Conservation (phyloP, 92 coral and sea anemone genomes). For the Scolanthus callimorphus region DNA sequence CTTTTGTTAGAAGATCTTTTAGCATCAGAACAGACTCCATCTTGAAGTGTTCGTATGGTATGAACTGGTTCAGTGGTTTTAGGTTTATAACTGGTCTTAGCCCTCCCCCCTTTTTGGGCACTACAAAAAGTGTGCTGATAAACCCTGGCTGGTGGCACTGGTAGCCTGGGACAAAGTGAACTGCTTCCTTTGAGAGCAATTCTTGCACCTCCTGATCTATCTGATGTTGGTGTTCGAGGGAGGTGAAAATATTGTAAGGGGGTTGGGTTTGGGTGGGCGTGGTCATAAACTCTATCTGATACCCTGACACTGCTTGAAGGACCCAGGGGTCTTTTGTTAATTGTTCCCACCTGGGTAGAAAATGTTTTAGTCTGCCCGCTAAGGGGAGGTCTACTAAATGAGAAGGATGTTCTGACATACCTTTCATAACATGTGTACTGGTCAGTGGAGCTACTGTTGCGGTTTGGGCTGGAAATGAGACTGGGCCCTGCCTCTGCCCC, state of each 20-base stretch:
- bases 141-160: conserved; percentile 21
- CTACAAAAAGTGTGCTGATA: conserved; percentile 34
- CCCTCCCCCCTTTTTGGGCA: no score
- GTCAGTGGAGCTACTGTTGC: conserved; percentile 1
- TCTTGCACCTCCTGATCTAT: conserved; percentile 59
- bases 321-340: conserved; percentile 44
- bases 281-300: conserved; percentile 18
- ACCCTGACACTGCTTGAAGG: conserved; percentile 27
- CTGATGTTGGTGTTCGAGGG: conserved; percentile 23
- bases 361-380: conserved; percentile 27
- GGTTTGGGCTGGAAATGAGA: conserved; percentile 9
- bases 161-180: conserved; percentile 34
- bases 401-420: no score
- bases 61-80: conserved; percentile 39
- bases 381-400: no score
- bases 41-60: conserved; percentile 58
- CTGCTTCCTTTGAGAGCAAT: conserved; percentile 43
- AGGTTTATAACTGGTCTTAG: no score
- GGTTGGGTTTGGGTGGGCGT: conserved; percentile 6
- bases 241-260: conserved; percentile 1
- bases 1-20: conserved; percentile 40
- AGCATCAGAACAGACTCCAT: conserved; percentile 53
- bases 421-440: conserved; percentile 5
- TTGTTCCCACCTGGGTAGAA: no score
- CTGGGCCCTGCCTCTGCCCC: conserved; percentile 17